Evolutionary conservation across 2,113 vertebrate species (phyloP), one percentile per base, ranked within the genome.

Genomic region (Corvus hawaiiensis): DNA sequence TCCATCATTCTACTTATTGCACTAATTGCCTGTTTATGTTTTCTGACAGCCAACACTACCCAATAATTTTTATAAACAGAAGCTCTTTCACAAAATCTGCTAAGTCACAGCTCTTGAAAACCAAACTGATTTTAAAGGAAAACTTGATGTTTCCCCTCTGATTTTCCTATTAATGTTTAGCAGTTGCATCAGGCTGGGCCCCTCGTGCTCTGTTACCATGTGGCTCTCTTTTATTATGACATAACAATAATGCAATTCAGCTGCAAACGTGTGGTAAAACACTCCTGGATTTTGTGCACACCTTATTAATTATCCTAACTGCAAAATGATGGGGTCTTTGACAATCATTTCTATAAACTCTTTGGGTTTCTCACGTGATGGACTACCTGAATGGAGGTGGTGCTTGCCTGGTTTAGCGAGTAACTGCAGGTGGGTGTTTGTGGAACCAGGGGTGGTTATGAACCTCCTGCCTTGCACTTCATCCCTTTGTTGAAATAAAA

Each of bases 231-330:
- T 92, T 87, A 95, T 97, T 96, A 7, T 37, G 89, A 30, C 56
- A 49, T 58, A 96, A 96, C 95, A 95, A 96, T 90, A 84, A 96
- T 64, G 66, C 78, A 95, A 94, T 95, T 96, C 91, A 95, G 41
- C 91, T 68, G 87, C 69, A 96, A 96, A 75, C 68, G 16, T 84
- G 89, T 95, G 94, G 78, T 78, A 67, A 96, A 97, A 94, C 94
- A 94, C 89, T 81, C 81, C 26, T 63, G 22, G 76, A 87, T 89
- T 96, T 78, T 58, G 77, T 84, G 91, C 93, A 87, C 94, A 96
- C 95, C 95, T 96, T 96, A 96, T 96, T 97, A 96, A 96, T 96
- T 97, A 97, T 93, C 79, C 93, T 96, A 96, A 96, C 95, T 84
- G 87, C 87, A 89, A 97, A 95, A 96, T 96, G 94, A 96, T 73